Percentiles rank a stretch among this genome's conserved stretches.
Conservation (phyloP, 2,888 invertebrate genomes). For the Parthenolecanium corni region DNA sequence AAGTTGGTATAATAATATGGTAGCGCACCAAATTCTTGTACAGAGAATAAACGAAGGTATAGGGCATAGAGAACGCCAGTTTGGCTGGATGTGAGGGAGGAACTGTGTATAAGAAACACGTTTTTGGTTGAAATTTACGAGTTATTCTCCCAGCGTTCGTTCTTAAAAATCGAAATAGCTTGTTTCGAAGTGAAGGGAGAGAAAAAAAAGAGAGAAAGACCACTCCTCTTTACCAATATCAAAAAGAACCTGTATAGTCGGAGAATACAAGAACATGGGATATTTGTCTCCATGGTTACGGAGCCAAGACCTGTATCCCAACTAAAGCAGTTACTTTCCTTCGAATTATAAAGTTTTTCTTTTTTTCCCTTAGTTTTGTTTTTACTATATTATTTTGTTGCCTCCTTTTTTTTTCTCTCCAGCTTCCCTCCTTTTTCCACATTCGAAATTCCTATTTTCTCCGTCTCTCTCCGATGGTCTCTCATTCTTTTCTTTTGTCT, state of each 20-base stretch:
- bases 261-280: constrained; percentile 22
- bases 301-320: constrained; percentile 24
- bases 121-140: constrained; percentile 24
- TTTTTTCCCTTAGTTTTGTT: constrained; percentile 23
- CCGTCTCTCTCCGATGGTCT: constrained; percentile 6
- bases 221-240: constrained; percentile 22
- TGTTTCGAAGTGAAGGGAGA: background rate
- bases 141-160: constrained; percentile 1
- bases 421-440: background rate
- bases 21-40: too few relatives aligned
- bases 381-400: constrained; percentile 18
- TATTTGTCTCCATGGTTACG: constrained; percentile 26
- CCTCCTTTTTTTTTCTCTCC: constrained; percentile 18
- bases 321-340: constrained; percentile 24
- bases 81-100: background rate
- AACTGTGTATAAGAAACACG: constrained; percentile 9
- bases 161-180: background rate
- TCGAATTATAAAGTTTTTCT: constrained; percentile 17
- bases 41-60: background rate
- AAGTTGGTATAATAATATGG: too few relatives aligned
- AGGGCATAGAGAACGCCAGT: too few relatives aligned
- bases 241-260: constrained; percentile 16
- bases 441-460: background rate
- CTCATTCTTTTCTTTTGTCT: background rate
- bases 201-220: constrained; percentile 10